Base-by-base conservation (phyloP, 2,797 vertebrate genomes). In the Mus caroli region DNA sequence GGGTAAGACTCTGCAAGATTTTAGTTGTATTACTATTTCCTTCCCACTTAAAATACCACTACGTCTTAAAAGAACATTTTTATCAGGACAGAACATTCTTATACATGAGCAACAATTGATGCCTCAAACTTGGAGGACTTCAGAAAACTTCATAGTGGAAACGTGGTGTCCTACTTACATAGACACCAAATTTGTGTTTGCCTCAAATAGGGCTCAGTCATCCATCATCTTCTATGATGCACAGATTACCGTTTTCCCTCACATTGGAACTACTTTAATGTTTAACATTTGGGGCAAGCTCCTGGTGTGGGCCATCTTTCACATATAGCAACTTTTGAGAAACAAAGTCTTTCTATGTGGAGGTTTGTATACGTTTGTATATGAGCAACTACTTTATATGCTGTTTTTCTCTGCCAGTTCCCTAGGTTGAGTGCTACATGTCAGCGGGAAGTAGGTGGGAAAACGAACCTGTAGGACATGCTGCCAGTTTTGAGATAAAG, bases 1-100 rank as follows among this genome's bases (percentile, higher is more conserved):
- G 43, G 15, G 87, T 87, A 56, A 77, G 8, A 54, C 77, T 62
- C 95, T 97, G 83, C 10, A 93, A 1, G 22, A 62, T 77, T 96
- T 95, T 82, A 86, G 62, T 40, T 95, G 8, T 94, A 43, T 50
- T 43, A 75, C 96, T 90, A 92, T 40, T 77, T 50, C 20, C 60
- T 95, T 95, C 91, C 37, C 26, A n/a, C 40, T 9, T 95, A 58
- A 0, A 85, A 52, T 6, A 13, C 34, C 24, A 46, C 82, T 91
- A 37, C 46, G 0, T 85, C 80, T 88, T 82, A 37, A 88, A 94
- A 91, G 83, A 94, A 37, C 26, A 62, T 64, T 90, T 94, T 34
- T 91, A 10, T 83, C 71, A 76, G 60, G n/a, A 85, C 64, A 95
- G 91, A 93, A 58, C 46, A 84, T 2, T 90, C 43, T 91, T 84